These are phyloP conservation scores for Melanostoma scalare DNA, from an alignment of 2,888 invertebrate genomes.

Conservation along the genomic window DNA sequence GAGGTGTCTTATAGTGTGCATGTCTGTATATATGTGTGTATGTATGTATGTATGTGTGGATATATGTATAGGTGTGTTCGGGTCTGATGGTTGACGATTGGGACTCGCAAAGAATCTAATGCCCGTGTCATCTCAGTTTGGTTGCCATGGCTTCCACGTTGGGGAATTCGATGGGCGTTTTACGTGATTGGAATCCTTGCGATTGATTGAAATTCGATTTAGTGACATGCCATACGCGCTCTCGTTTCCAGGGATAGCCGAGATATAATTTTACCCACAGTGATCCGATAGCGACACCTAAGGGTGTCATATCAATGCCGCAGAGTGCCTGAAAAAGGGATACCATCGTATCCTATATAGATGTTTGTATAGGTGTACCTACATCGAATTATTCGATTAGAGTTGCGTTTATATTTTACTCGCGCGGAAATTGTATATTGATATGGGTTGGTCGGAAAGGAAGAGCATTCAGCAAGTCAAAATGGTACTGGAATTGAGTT, in stretches of 20 bases:
- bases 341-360: conserved; percentile 24
- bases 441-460: conserved; percentile 26
- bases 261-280: conserved; percentile 59
- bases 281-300: conserved; percentile 68
- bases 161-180: conserved; percentile 57
- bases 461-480: conserved; percentile 12
- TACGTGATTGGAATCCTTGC: conserved; percentile 72
- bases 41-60: conserved; percentile 12
- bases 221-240: conserved; percentile 69
- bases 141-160: conserved; percentile 36
- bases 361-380: conserved; percentile 16
- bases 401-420: conserved; percentile 69
- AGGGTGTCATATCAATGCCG: conserved; percentile 36
- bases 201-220: conserved; percentile 72
- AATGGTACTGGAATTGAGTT: conserved; percentile 16
- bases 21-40: neutral
- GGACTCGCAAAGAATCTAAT: neutral
- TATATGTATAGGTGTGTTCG: neutral
- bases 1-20: conserved; percentile 26
- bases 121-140: neutral
- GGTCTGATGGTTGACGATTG: conserved; percentile 22
- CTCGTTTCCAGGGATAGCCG: conserved; percentile 51
- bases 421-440: conserved; percentile 69
- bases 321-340: conserved; percentile 16
- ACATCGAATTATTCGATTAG: conserved; percentile 69